phyloP scores from a whole-genome alignment of 1,140 invertebrate genomes.

The Nautilus pompilius region DNA sequence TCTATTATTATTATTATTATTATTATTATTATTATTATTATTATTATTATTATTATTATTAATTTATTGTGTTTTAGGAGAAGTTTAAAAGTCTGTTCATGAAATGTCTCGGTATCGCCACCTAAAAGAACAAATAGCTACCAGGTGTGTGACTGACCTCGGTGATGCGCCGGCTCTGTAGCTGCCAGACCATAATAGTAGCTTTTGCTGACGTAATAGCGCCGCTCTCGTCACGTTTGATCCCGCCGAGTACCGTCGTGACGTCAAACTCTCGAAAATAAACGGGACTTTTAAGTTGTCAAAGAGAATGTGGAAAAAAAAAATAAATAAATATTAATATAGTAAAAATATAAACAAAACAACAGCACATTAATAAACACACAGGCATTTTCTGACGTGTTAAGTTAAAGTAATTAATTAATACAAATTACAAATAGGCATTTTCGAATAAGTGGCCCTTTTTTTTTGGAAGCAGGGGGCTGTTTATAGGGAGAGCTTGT shows the following conservation, averaged over 20 bases:
- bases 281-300: too few relatives aligned
- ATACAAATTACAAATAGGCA: too few relatives aligned
- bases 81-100: background rate
- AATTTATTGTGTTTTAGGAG: too few relatives aligned
- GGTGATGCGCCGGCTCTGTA: background rate
- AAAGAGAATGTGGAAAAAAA: too few relatives aligned
- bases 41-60: too few relatives aligned
- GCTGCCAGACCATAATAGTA: conserved; percentile 29
- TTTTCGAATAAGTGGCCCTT: too few relatives aligned
- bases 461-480: too few relatives aligned
- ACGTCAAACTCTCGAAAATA: conserved; percentile 25
- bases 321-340: conserved; percentile 1
- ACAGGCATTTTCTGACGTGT: conserved; percentile 20
- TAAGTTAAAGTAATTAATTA: background rate
- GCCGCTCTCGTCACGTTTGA: conserved; percentile 15
- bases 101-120: background rate
- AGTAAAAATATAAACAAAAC: background rate
- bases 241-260: conserved; percentile 29
- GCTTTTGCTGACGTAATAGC: conserved; percentile 27
- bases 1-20: too few relatives aligned
- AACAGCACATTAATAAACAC: background rate
- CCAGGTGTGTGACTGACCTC: background rate
- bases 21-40: too few relatives aligned
- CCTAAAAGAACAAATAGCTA: background rate
- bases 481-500: too few relatives aligned